phyloP scores from a whole-genome alignment of 2,797 vertebrate genomes.

The Cyprinella venusta region DNA sequence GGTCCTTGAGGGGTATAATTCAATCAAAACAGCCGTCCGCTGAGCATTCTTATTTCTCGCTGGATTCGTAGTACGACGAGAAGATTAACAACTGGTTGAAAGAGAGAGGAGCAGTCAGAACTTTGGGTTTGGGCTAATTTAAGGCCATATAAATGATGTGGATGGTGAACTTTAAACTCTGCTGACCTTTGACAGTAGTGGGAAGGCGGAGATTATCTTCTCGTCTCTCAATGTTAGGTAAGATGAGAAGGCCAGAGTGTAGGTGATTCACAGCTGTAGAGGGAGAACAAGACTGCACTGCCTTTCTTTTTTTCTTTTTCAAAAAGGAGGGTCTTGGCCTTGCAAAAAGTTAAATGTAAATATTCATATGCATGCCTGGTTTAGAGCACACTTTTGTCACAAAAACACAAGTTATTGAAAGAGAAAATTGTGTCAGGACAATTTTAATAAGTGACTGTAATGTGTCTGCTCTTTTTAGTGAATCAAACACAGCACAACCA shows the following conservation, averaged over 20 bases:
- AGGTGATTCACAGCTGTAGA: conserved; percentile 77
- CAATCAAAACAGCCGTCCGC: conserved; percentile 64
- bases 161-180: conserved; percentile 88
- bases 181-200: conserved; percentile 88
- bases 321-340: not conserved
- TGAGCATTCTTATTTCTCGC: conserved; percentile 58
- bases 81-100: conserved; percentile 80
- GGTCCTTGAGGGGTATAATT: conserved; percentile 83
- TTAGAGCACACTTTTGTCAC: not conserved
- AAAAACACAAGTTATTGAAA: not conserved
- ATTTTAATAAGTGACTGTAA: not conserved
- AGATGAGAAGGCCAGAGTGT: conserved; percentile 67
- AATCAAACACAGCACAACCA: not conserved
- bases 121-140: conserved; percentile 84
- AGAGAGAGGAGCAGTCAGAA: conserved; percentile 77
- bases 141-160: conserved; percentile 89
- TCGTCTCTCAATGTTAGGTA: conserved; percentile 74
- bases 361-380: conserved; percentile 69
- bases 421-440: not conserved
- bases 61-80: conserved; percentile 65
- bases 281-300: conserved; percentile 70
- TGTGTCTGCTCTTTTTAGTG: not conserved
- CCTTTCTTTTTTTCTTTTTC: conserved; percentile 61
- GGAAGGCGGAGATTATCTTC: conserved; percentile 88
- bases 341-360: conserved; percentile 62